These are phyloP conservation scores for Nasonia oneida DNA, from an alignment of 2,888 invertebrate species.

Conservation along the genomic window DNA sequence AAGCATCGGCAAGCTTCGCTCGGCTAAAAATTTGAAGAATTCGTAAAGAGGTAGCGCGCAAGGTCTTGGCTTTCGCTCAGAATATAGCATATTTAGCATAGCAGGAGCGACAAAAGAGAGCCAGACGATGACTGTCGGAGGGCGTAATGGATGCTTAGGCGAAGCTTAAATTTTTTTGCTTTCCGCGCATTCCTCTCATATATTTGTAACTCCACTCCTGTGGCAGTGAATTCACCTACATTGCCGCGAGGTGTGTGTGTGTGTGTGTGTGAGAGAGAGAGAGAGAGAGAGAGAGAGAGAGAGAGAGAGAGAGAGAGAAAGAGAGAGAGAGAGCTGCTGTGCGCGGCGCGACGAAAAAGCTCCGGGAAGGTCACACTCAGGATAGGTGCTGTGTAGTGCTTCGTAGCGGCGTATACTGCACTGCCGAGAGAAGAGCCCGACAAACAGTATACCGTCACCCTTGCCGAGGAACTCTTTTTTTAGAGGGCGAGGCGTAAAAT, in stretches of 20 bases:
- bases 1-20: background rate
- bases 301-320: too few species aligned
- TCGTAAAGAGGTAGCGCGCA: background rate
- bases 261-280: too few species aligned
- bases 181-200: constrained; percentile 3
- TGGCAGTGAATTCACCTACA: background rate
- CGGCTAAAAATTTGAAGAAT: background rate
- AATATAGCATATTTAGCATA: background rate
- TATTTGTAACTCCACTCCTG: background rate
- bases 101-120: background rate
- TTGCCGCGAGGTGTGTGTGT: background rate
- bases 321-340: background rate
- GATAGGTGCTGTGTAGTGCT: background rate
- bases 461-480: background rate
- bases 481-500: constrained; percentile 5
- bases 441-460: background rate
- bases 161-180: constrained; percentile 4
- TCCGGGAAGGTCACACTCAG: background rate
- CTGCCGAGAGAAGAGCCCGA: background rate
- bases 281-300: too few species aligned
- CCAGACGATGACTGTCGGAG: constrained; percentile 11
- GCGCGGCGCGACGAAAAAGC: background rate
- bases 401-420: background rate
- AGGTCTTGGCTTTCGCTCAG: too few species aligned
- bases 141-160: background rate